phyloP scores from a whole-genome alignment of 1,140 invertebrate genomes.

The Sitodiplosis mosellana region DNA sequence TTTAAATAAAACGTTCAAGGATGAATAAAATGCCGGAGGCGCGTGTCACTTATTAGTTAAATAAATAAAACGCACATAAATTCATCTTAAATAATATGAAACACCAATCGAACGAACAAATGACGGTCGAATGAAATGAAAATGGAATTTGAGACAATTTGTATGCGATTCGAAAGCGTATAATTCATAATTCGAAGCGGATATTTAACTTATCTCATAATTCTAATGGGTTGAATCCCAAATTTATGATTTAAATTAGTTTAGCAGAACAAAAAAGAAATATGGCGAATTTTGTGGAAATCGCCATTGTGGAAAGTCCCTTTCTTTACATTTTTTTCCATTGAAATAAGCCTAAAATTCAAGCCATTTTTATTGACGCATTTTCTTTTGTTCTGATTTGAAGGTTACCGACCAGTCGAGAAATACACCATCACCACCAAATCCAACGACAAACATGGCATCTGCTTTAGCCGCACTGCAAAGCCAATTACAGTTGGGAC shows the following conservation, averaged over 20 bases:
- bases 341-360: background rate
- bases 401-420: background rate
- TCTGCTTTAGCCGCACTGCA: constrained; percentile 8
- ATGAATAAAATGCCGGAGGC: background rate
- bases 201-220: background rate
- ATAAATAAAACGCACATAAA: background rate
- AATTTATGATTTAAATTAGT: no score
- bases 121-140: background rate
- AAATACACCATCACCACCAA: background rate
- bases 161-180: background rate
- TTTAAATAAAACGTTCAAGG: no score
- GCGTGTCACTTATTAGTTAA: background rate
- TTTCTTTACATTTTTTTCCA: background rate
- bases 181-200: background rate
- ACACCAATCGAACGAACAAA: no score
- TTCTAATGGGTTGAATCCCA: no score
- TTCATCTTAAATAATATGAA: no score
- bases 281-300: background rate
- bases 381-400: background rate
- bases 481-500: constrained; percentile 6
- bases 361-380: background rate
- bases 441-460: background rate
- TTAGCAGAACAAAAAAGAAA: no score
- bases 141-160: background rate
- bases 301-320: background rate